Evolutionary conservation across 2,113 vertebrate genomes (phyloP).

Genomic region (Crotalus tigris): DNA sequence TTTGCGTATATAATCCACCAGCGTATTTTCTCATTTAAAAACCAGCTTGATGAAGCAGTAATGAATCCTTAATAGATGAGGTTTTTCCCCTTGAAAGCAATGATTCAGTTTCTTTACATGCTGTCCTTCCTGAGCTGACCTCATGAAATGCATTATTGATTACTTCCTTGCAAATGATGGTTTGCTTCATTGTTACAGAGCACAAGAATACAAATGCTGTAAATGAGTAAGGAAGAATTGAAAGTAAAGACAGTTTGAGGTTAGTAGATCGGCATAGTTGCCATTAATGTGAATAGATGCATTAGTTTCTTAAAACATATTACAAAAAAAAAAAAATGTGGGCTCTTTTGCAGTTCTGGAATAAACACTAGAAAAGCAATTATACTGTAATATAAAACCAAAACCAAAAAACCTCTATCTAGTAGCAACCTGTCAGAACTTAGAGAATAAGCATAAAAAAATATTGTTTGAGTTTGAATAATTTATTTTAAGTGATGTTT

Average conservation of each 20-base stretch:
- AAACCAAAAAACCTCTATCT: background rate
- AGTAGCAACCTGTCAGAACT: background rate
- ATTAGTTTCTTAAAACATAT: background rate
- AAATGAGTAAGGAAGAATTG: background rate
- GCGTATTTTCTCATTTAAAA: background rate
- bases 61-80: background rate
- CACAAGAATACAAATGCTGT: background rate
- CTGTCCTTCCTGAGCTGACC: background rate
- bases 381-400: background rate
- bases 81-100: background rate
- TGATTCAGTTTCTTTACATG: background rate
- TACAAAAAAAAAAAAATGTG: background rate
- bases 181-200: background rate
- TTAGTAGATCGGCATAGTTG: background rate
- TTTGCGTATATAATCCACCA: background rate
- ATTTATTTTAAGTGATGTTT: background rate
- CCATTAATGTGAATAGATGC: background rate
- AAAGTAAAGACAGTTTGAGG: background rate
- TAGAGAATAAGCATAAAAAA: background rate
- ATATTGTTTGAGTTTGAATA: background rate
- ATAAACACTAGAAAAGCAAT: background rate
- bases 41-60: background rate
- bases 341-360: background rate
- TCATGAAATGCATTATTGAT: background rate
- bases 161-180: background rate